These are phyloP conservation scores for Ganaspis sp. DNA, from an alignment of 1,140 invertebrate genomes.

Conservation along the genomic window DNA sequence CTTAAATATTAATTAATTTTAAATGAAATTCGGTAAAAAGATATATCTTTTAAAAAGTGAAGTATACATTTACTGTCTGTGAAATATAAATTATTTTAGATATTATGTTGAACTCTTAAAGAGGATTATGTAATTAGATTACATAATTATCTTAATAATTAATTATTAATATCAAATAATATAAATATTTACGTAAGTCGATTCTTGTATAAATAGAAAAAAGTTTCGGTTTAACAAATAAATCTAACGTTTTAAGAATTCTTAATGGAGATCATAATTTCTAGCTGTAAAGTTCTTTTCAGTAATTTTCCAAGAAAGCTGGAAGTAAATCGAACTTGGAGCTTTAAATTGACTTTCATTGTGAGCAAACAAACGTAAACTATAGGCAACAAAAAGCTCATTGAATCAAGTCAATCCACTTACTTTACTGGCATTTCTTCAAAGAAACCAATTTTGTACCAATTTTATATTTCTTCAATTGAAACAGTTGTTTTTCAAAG, in stretches of 20 bases:
- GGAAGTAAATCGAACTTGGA: neutral
- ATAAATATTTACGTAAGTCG: too few relatives aligned
- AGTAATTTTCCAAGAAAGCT: neutral
- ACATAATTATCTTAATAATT: too few relatives aligned
- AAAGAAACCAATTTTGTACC: neutral
- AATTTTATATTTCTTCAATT: neutral
- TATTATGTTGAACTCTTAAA: too few relatives aligned
- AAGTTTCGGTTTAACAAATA: neutral
- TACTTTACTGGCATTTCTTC: neutral
- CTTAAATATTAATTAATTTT: too few relatives aligned
- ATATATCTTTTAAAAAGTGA: too few relatives aligned
- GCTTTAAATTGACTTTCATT: constrained; percentile 11
- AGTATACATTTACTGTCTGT: too few relatives aligned
- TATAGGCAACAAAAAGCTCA: neutral
- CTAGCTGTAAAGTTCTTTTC: neutral
- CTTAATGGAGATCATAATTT: neutral
- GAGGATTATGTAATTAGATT: too few relatives aligned
- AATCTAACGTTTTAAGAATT: too few relatives aligned
- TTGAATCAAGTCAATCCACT: constrained; percentile 6
- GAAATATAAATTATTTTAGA: too few relatives aligned
- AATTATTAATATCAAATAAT: too few relatives aligned
- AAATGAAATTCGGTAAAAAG: too few relatives aligned
- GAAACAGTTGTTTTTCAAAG: too few relatives aligned
- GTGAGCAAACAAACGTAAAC: neutral
- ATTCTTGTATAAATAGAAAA: neutral